phyloP scores from a whole-genome alignment of 2,113 vertebrate species.

The Colaptes auratus region DNA sequence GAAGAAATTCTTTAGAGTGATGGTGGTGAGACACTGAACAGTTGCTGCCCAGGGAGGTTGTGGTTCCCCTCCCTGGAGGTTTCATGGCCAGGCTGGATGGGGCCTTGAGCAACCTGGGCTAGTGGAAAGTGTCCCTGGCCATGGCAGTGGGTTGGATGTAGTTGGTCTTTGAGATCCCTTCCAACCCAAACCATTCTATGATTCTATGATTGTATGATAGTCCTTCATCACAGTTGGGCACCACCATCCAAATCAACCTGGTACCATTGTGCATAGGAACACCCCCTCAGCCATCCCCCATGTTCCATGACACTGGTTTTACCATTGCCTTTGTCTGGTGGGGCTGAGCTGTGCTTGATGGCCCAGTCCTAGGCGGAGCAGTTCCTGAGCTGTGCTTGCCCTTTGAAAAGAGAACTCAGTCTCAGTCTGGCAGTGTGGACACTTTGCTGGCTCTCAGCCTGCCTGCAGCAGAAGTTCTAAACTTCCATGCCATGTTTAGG shows the following conservation, averaged over 20 bases:
- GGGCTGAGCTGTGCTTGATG: neutral
- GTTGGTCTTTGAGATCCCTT: too few species aligned
- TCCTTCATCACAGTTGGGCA: neutral
- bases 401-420: neutral
- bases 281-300: accelerated
- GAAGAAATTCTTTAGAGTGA: too few species aligned
- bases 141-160: too few species aligned
- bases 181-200: too few species aligned
- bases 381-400: neutral
- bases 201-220: neutral
- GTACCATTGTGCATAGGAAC: accelerated
- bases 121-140: too few species aligned
- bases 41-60: too few species aligned
- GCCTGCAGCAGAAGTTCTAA: neutral
- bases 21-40: too few species aligned
- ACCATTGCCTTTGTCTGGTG: accelerated
- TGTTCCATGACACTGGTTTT: neutral
- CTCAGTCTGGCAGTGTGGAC: neutral
- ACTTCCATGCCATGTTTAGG: neutral
- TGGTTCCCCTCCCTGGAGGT: too few species aligned
- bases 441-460: neutral
- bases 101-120: too few species aligned
- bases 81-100: too few species aligned
- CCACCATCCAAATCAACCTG: accelerated
- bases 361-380: neutral